Evolutionary conservation across 37 sponge, comb jelly and placozoan genomes (phyloP).

Genomic region (Crambe crambe): DNA sequence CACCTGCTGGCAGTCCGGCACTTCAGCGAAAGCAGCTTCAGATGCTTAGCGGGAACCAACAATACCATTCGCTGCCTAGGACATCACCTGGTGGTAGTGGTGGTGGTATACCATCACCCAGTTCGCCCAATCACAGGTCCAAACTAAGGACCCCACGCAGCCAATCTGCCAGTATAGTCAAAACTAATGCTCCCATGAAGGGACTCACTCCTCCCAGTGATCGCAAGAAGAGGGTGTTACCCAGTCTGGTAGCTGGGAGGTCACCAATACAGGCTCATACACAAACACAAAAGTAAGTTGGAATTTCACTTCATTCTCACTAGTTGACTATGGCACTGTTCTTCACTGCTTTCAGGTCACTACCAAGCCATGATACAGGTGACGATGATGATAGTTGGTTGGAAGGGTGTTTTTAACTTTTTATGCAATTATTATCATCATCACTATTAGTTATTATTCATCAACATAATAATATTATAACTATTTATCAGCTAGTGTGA

Average conservation of each 20-base stretch:
- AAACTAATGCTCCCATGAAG: not conserved
- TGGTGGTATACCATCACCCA: not conserved
- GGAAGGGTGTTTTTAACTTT: conserved; percentile 43
- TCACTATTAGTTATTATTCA: not conserved
- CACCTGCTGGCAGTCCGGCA: not conserved
- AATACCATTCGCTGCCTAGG: not conserved
- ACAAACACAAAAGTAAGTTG: not conserved
- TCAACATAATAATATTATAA: not conserved
- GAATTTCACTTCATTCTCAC: no score
- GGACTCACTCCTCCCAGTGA: conserved; percentile 6
- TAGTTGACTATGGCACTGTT: no score
- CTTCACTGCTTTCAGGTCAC: no score
- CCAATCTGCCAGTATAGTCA: not conserved
- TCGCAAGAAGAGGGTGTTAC: not conserved
- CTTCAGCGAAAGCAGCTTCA: not conserved
- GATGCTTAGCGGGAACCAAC: not conserved
- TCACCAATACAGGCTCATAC: not conserved
- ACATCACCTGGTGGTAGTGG: not conserved
- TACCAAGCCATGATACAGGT: not conserved
- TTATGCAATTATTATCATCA: not conserved
- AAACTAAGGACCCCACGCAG: conserved; percentile 1
- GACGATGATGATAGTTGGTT: conserved; percentile 46
- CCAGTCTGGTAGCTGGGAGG: not conserved
- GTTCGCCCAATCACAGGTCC: no score
- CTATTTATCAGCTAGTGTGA: not conserved